phyloP scores from a whole-genome alignment of 2,888 invertebrate genomes.

The Keiferia lycopersicella region DNA sequence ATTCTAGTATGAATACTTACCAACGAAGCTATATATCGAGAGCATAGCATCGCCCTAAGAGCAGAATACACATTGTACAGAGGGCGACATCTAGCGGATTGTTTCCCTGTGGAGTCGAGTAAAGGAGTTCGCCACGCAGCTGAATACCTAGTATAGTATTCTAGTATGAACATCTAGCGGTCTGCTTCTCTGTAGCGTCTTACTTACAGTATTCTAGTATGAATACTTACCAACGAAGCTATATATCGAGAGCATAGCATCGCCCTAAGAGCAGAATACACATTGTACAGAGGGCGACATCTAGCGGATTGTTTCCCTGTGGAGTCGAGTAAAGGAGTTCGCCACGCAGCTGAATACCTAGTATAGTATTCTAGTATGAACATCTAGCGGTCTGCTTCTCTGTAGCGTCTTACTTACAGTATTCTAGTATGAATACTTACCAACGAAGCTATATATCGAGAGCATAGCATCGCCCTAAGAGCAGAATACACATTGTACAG shows the following conservation, averaged over 20 bases:
- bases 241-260: conserved; percentile 83
- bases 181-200: conserved; percentile 46
- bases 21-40: conserved; percentile 84
- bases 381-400: too few relatives aligned
- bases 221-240: conserved; percentile 81
- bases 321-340: conserved; percentile 83
- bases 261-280: conserved; percentile 84
- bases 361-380: too few relatives aligned
- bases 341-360: conserved; percentile 85
- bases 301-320: conserved; percentile 84
- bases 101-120: conserved; percentile 81
- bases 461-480: conserved; percentile 82
- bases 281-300: conserved; percentile 87
- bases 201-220: background rate
- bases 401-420: background rate
- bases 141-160: too few relatives aligned
- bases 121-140: conserved; percentile 86
- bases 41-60: conserved; percentile 82
- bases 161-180: too few relatives aligned
- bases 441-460: conserved; percentile 84
- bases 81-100: conserved; percentile 86
- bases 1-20: conserved; percentile 60
- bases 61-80: conserved; percentile 87
- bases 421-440: conserved; percentile 57
- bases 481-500: conserved; percentile 87